Percentiles rank a stretch among this genome's conserved stretches.
phyloP scores from a whole-genome alignment of 2,113 vertebrate species.

The Tychaedon coryphoeus region DNA sequence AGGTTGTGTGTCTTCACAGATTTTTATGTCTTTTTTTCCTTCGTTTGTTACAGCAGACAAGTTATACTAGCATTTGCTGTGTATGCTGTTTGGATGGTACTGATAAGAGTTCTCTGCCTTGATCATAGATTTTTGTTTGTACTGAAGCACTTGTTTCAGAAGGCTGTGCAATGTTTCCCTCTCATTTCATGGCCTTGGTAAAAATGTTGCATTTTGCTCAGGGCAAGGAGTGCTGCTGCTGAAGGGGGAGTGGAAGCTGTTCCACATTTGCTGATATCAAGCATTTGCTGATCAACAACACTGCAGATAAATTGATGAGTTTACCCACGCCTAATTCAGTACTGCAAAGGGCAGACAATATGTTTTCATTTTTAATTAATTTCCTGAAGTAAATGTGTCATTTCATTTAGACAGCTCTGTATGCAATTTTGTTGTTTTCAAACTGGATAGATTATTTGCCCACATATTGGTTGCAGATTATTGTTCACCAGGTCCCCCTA shows the following conservation, averaged over 20 bases:
- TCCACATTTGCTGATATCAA: background rate
- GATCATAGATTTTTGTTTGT: background rate
- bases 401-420: background rate
- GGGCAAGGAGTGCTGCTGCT: background rate
- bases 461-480: background rate
- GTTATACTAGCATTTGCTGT: background rate
- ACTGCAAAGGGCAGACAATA: background rate
- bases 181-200: background rate
- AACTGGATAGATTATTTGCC: background rate
- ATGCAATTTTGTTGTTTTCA: background rate
- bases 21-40: background rate
- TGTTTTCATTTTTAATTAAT: background rate
- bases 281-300: background rate
- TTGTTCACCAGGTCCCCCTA: background rate
- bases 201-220: background rate
- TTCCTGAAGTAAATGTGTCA: background rate
- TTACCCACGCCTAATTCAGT: background rate
- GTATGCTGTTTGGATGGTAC: background rate
- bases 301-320: background rate
- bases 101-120: background rate
- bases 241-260: background rate
- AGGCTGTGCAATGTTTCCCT: background rate
- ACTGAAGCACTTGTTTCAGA: background rate
- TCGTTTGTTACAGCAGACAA: background rate
- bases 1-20: background rate